Base-by-base conservation (phyloP, 2,888 invertebrate species). In the Andrena marginata region DNA sequence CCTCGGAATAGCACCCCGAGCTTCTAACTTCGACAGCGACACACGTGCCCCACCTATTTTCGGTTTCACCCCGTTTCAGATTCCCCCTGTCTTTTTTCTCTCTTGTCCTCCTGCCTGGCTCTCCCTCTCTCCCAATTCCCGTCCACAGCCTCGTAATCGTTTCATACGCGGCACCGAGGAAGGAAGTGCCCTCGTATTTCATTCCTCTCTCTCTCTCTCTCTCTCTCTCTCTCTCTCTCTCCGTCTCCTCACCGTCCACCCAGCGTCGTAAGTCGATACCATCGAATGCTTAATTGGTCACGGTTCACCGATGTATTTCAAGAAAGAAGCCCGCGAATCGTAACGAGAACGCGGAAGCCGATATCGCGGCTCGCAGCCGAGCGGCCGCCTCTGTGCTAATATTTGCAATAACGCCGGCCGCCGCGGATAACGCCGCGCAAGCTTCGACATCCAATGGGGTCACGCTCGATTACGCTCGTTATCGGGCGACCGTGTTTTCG, bases 261-360 rank as follows among this genome's bases (percentile, higher is more conserved):
- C 68, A 49, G 20, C 70, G 20, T 49, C 63, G 56, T 51, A 72
- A 75, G 59, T 75, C 80, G 71, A 72, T 64, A 68, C 59, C 67
- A 62, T 72, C 77, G 77, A 70, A 68, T 64, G 72, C 65, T 70
- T 82, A 82, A 81, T 82, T 82, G 69, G 69, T 69, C 69, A 69
- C 72, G 71, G 63, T 76, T 82, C 63, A 76, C 62, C 81, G 76
- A 74, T 68, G 31, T 63, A 63, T 76, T 64, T 33, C 49, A 63
- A 69, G 31, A 72, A 64, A 69, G 31, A 48, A 63, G 48, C 31
- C 63, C 64, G 54, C 67, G 73, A 84, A 67, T 75, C 74, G 84
- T 59, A 78, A 51, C 64, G 63, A 23, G 81, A 86, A 87, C 70
- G 77, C 76, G 77, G 76, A 78, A 85, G 77, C 60, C 63, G 62